Evolutionary conservation across 1,140 invertebrate species (phyloP), one percentile per base, ranked within the genome.

Genomic region (Listronotus oregonensis): DNA sequence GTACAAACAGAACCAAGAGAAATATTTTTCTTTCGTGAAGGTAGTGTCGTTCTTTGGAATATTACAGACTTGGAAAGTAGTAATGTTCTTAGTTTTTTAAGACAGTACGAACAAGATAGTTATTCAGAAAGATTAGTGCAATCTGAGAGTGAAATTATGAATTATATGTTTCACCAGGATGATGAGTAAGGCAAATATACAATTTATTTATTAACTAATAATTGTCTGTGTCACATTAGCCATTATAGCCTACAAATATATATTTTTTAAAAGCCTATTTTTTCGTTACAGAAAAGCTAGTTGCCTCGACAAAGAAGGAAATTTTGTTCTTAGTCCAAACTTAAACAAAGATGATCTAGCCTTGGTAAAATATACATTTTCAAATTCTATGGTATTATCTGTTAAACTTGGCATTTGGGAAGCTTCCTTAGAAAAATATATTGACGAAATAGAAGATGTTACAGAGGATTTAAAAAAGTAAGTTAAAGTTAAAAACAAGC

Each of bases 361-460:
- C 11, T 73, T 85, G 56, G 90, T 92, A 76, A 90, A 90, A 79
- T 93, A 90, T 69, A 86, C 91, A 10, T 90, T 93, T 76, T 95
- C 93, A 6, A 96, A 98, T 84, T 94, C 92, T 8, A 88, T 98
- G 80, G 89, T 92, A 0, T 86, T 95, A 58, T 66, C 58, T 8
- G 95, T 97, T 0, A 96, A 97, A 78, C 81, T 98, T 46, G 93
- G 92, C 0, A 89, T 95, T 60, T 97, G 93, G 93, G 95, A 98
- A 82, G 87, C 90, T 11, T 87, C 87, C 0, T 81, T 98, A 27
- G 90, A 94, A 70, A 82, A 84, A 18, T 94, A 93, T 74, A 89
- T 95, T 31, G 87, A 93, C 37, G 88, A 89, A 8, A 92, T 97
- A 59, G 89, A 92, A 72, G 86, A 84, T 69, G 85, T 97, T 39